A percentile compares a stretch with the other conserved stretches of the same genome.
Evolutionary conservation across 2,113 vertebrate genomes (phyloP).

Genomic region (Limnothrissa miodon): DNA sequence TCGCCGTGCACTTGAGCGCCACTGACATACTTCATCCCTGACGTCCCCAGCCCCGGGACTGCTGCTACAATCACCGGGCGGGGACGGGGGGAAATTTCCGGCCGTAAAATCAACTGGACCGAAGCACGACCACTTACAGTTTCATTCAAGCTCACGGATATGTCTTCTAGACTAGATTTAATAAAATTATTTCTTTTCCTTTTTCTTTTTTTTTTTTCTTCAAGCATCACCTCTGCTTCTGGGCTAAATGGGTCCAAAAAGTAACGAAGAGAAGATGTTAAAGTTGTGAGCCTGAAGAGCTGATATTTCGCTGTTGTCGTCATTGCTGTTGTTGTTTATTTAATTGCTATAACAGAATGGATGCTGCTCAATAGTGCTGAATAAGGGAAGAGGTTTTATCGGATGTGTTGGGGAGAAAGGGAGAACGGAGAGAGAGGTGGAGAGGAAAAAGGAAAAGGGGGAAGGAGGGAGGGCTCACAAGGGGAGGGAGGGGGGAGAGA

Average conservation of each 20-base stretch:
- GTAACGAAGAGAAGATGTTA: no score
- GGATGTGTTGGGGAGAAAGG: not conserved
- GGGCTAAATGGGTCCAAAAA: no score
- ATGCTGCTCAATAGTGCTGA: not conserved
- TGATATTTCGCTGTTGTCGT: no score
- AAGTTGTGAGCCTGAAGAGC: no score
- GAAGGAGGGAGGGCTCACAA: not conserved
- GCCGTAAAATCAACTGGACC: constrained; percentile 8
- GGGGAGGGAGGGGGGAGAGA: not conserved
- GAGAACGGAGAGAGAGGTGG: not conserved
- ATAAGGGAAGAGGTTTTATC: not conserved
- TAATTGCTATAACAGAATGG: not conserved
- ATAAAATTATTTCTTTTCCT: not conserved
- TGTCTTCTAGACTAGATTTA: no score
- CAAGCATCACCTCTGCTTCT: not conserved
- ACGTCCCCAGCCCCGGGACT: not conserved
- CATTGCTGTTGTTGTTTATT: no score
- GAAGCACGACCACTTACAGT: constrained; percentile 1
- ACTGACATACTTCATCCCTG: constrained; percentile 1
- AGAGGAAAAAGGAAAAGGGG: not conserved
- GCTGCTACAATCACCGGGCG: not conserved
- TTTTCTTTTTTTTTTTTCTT: not conserved
- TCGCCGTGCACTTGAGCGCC: not conserved
- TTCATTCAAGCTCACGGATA: not conserved
- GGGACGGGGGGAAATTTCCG: not conserved